A percentile compares a stretch with the other conserved stretches of the same genome.
Conservation (phyloP, 2,797 vertebrate genomes). For the Philypnodon macrostomus region DNA sequence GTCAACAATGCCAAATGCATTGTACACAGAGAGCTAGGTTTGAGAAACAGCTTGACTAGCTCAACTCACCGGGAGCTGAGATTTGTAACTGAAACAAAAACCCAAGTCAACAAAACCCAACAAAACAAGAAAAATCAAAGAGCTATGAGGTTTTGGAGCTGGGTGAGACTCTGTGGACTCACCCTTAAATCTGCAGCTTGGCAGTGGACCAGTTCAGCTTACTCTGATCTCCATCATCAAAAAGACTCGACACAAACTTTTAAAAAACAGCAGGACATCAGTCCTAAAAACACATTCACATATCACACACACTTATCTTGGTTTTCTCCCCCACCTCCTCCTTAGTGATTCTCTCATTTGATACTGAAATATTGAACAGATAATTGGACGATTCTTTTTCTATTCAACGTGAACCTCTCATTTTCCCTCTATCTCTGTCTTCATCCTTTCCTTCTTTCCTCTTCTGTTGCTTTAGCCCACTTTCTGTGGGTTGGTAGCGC, state of each 20-base stretch:
- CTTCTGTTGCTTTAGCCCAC: slow-evolving; percentile 85
- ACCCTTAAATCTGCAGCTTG: slow-evolving; percentile 76
- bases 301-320: slow-evolving; percentile 78
- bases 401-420: slow-evolving; percentile 66
- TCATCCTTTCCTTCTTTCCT: slow-evolving; percentile 70
- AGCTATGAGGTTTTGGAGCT: slow-evolving; percentile 76
- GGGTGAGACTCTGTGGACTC: slow-evolving; percentile 66
- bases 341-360: slow-evolving; percentile 74
- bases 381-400: slow-evolving; percentile 76
- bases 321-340: slow-evolving; percentile 73
- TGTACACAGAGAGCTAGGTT: slow-evolving; percentile 62
- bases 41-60: slow-evolving; percentile 62
- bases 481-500: slow-evolving; percentile 95
- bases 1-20: slow-evolving; percentile 61
- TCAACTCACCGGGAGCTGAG: slow-evolving; percentile 73
- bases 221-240: slow-evolving; percentile 77
- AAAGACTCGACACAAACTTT: slow-evolving; percentile 78
- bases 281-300: slow-evolving; percentile 81
- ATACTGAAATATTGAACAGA: slow-evolving; percentile 79
- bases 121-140: slow-evolving; percentile 47
- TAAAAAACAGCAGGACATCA: slow-evolving; percentile 81
- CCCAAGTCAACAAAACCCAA: slow-evolving; percentile 44
- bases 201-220: slow-evolving; percentile 80
- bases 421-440: slow-evolving; percentile 72
- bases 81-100: slow-evolving; percentile 63